Evolutionary conservation across 2,797 vertebrate genomes (phyloP), one percentile per base, ranked within the genome.

Genomic region (Malurus leucopterus): DNA sequence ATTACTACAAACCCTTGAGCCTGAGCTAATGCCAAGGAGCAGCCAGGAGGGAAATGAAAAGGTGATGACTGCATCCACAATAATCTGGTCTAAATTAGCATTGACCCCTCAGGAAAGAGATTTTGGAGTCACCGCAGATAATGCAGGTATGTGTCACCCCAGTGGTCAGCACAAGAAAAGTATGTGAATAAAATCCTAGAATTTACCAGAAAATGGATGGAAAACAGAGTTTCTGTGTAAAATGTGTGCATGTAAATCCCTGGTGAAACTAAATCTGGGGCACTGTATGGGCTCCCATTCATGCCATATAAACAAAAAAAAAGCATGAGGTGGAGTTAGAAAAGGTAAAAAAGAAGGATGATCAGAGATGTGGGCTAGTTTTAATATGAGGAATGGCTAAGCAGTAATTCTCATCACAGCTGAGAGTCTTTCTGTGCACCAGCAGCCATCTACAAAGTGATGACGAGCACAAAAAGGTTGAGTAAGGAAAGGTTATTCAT

Each of bases 11-110:
- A 47, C 53, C n/a, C 50, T 70, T 47, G 64, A 89, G 61, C 53
- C 82, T 2, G 15, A 89, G 49, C 5, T 44, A 69, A 69, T 0
- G 4, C 67, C 32, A 40, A 40, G 51, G 36, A 81, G 23, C 19
- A 65, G 63, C 63, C 86, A 76, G 77, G 74, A 90, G 77, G 80
- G 74, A 90, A 91, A 89, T 57, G 81, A 81, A 88, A 90, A 93
- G 44, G 40, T 67, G 86, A 24, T 72, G 79, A 78, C 41, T 67
- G 26, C 61, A 55, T 67, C 22, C 44, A 63, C 38, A 69, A 11
- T 38, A 54, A 84, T 72, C 47, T 18, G 2, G n/a, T 62, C 21
- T 75, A 53, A 88, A 79, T 90, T 84, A 92, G 41, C 74, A 81
- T 34, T 69, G 51, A 65, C 22, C 29, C 43, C 73, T 75, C 47